These are phyloP conservation scores for Hemaris fuciformis DNA, from an alignment of 2,888 invertebrate genomes.

Conservation along the genomic window DNA sequence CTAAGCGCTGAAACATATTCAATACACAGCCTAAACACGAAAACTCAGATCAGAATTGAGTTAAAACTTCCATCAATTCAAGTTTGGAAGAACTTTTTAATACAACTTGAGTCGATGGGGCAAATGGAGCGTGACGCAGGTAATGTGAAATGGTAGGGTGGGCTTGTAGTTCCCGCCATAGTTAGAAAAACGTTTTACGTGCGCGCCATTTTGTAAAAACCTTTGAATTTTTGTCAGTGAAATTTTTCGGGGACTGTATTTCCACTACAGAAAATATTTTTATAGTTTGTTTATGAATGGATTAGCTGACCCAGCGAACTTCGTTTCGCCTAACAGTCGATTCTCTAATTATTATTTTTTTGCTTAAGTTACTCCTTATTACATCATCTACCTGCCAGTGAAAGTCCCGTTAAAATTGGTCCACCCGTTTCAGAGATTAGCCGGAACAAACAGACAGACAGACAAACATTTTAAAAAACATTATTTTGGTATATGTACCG, in stretches of 20 bases:
- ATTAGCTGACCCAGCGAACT: too few relatives aligned
- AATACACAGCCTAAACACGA: too few relatives aligned
- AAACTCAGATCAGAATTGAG: conserved; percentile 15
- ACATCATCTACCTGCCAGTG: too few relatives aligned
- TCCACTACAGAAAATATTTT: background rate
- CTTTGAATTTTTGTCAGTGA: background rate
- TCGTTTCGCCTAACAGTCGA: too few relatives aligned
- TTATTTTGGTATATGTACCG: too few relatives aligned
- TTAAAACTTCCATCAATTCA: conserved; percentile 23
- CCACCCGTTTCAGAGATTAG: too few relatives aligned
- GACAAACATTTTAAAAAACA: too few relatives aligned
- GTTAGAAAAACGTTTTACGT: background rate
- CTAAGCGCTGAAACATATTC: too few relatives aligned
- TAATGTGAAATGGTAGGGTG: background rate
- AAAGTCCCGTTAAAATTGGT: too few relatives aligned
- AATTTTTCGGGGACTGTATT: background rate
- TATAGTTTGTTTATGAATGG: background rate
- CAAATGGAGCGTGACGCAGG: conserved; percentile 12
- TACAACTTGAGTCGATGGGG: conserved; percentile 26
- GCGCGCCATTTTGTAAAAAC: background rate
- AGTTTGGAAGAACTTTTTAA: conserved; percentile 21
- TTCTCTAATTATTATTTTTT: too few relatives aligned
- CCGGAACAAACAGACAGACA: too few relatives aligned
- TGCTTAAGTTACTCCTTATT: too few relatives aligned
- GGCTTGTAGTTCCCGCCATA: background rate